Evolutionary conservation across 2,113 vertebrate species (phyloP), one percentile per base, ranked within the genome.

Genomic region (Nothoprocta perdicaria): DNA sequence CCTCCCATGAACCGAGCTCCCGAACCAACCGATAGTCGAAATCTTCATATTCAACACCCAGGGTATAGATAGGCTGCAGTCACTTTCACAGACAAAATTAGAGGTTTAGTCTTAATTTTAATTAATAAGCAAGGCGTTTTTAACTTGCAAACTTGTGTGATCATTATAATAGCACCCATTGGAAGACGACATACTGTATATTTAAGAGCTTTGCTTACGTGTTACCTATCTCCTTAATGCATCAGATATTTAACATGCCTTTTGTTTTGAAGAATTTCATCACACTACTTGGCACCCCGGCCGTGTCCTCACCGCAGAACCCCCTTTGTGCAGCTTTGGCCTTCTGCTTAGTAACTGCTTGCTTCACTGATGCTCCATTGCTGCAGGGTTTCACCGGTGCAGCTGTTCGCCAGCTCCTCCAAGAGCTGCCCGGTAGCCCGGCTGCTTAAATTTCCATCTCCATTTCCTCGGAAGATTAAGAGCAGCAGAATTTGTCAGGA

Each of bases 61-160:
- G 99, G 99, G 98, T 99, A 99, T 98, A 99, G 99, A 99, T 99
- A 99, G 99, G 98, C 98, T 98, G 98, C 96, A 91, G 97, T 96
- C 94, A 95, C 95, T 94, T 96, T 94, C 95, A 94, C 94, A 93
- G 87, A 95, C 73, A 92, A 65, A 95, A 91, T 77, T 82, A 93
- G 80, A 97, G 97, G 95, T 97, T 97, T 98, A 98, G 98, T 98
- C 96, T 97, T 97, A 90, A 97, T 97, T 97, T 97, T 96, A 96
- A 95, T 96, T 95, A 97, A 96, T 96, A 96, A 98, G 96, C 97
- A 97, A 97, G 94, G 97, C 94, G 50, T 97, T 98, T 97, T 95
- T 92, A 96, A 97, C 89, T 97, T 96, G 95, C 94, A 94, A 96
- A 97, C 97, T 97, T 96, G 84, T 94, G 97, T 98, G 98, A 98